phyloP scores from a whole-genome alignment of 2,888 invertebrate species.

The Leuctra nigra region DNA sequence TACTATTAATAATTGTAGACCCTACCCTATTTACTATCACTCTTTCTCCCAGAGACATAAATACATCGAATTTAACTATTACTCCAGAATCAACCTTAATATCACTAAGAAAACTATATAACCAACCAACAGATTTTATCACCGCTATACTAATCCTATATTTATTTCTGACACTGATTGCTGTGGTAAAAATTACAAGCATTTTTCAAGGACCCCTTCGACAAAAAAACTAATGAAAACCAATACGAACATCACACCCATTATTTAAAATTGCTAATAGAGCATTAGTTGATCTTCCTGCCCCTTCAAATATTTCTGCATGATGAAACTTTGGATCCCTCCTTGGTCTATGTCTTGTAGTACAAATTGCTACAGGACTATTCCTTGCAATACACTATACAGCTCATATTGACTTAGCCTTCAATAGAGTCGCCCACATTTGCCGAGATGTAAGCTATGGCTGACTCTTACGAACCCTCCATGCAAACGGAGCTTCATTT shows the following conservation, averaged over 20 bases:
- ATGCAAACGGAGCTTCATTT: conserved; percentile 65
- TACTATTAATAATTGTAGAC: background rate
- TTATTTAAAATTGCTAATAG: conserved; percentile 51
- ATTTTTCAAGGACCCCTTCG: conserved; percentile 49
- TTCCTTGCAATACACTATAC: conserved; percentile 65
- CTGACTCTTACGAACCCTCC: conserved; percentile 57
- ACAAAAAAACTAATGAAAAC: conserved; percentile 31
- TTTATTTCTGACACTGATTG: conserved; percentile 52
- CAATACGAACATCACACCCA: conserved; percentile 32
- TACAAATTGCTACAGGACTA: conserved; percentile 61
- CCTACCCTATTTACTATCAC: too few species aligned
- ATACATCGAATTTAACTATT: background rate
- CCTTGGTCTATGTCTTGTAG: conserved; percentile 53
- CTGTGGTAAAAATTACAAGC: conserved; percentile 52
- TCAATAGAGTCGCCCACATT: conserved; percentile 60
- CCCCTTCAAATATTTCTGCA: too few species aligned
- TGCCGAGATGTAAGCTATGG: conserved; percentile 63
- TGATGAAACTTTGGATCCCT: conserved; percentile 66
- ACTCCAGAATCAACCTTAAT: background rate
- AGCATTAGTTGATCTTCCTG: too few species aligned
- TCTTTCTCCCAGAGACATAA: background rate
- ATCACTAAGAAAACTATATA: conserved; percentile 47
- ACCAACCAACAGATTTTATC: conserved; percentile 45
- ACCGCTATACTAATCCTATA: conserved; percentile 51
- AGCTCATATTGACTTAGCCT: conserved; percentile 55